Percentiles rank a stretch among this genome's conserved stretches.
Conservation (phyloP, 2,113 vertebrate species). For the Chionodraco myersi region DNA sequence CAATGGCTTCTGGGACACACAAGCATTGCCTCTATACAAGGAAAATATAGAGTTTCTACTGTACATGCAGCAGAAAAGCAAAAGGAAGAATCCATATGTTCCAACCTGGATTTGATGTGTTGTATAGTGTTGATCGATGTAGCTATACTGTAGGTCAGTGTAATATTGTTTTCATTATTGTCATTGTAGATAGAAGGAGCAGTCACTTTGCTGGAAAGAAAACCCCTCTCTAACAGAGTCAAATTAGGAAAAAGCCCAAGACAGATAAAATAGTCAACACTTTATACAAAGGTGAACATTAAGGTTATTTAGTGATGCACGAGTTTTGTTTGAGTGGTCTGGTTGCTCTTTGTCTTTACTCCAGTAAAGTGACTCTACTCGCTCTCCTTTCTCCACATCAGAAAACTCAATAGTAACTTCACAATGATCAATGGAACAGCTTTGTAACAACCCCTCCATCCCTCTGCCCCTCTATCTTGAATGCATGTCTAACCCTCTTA, state of each 20-base stretch:
- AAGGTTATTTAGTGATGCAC: not conserved
- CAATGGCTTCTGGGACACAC: constrained; percentile 28
- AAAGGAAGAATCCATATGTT: constrained; percentile 4
- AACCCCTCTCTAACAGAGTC: too few relatives aligned
- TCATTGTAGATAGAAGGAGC: not conserved
- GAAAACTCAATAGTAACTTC: not conserved
- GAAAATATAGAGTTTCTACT: not conserved
- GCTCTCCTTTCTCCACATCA: not conserved
- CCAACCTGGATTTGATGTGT: not conserved
- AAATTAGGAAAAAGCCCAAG: not conserved
- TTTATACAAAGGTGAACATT: not conserved
- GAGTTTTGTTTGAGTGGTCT: not conserved
- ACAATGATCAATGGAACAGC: not conserved
- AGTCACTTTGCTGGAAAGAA: not conserved
- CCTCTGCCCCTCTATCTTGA: not conserved
- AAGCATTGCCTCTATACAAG: not conserved
- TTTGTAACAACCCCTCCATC: not conserved
- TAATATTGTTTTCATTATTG: not conserved
- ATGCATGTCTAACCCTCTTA: not conserved
- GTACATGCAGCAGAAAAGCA: not conserved
- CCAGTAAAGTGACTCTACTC: not conserved
- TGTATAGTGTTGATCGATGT: not conserved
- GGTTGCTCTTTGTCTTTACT: not conserved
- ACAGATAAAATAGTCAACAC: not conserved
- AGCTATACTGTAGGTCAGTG: constrained; percentile 3